Conservation (phyloP, 2,113 vertebrate species). For the Hippoglossus stenolepis region DNA sequence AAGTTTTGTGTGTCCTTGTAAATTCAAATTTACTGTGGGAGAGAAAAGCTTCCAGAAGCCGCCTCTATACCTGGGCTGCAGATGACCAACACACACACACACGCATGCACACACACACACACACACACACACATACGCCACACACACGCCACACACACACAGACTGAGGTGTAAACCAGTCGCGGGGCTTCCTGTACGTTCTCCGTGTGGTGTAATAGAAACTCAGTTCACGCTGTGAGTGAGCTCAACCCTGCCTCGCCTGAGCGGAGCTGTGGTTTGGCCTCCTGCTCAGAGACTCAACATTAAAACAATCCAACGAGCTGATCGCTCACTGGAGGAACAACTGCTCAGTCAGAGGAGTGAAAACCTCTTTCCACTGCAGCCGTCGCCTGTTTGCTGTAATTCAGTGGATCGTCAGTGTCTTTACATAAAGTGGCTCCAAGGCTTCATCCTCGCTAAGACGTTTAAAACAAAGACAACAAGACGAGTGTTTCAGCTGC, state of each 20-base stretch:
- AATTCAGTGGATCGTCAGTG: too few relatives aligned
- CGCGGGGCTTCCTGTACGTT: constrained; percentile 25
- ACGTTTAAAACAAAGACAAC: too few relatives aligned
- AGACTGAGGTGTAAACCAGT: constrained; percentile 30
- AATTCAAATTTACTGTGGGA: not conserved
- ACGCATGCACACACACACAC: too few relatives aligned
- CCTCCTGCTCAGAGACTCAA: constrained; percentile 31
- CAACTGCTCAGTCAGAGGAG: constrained; percentile 28
- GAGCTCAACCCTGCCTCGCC: constrained; percentile 21
- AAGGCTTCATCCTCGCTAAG: too few relatives aligned
- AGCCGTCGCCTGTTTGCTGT: too few relatives aligned
- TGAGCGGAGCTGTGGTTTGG: constrained; percentile 38
- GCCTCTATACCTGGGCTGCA: not conserved
- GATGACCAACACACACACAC: not conserved
- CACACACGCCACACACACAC: too few relatives aligned
- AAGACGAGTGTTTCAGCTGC: too few relatives aligned
- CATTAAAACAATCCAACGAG: constrained; percentile 20
- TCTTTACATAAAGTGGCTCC: too few relatives aligned
- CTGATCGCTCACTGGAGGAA: constrained; percentile 27
- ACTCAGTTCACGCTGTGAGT: constrained; percentile 19
- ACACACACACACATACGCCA: too few relatives aligned
- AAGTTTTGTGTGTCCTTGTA: not conserved
- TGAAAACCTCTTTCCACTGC: not conserved
- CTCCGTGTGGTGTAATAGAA: constrained; percentile 20
- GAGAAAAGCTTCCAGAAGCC: not conserved